Evolutionary conservation across 2,888 invertebrate genomes (phyloP).

Genomic region (Acholoe squamosa): DNA sequence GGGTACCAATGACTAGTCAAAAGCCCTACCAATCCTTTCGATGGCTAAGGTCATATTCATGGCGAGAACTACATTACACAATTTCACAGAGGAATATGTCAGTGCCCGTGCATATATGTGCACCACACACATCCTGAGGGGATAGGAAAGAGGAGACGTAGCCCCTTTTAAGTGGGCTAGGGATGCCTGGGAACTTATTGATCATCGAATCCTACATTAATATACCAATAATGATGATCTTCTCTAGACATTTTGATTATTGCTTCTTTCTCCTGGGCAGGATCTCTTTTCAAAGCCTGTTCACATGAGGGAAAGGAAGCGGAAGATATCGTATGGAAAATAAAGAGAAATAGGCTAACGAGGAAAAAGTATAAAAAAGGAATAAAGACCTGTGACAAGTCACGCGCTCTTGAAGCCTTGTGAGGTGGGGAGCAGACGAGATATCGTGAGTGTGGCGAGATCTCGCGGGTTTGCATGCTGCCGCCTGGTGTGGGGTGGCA

Average conservation of each 20-base stretch:
- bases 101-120: too few relatives aligned
- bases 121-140: too few relatives aligned
- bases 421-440: not conserved
- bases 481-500: not conserved
- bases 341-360: not conserved
- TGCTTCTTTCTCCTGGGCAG: not conserved
- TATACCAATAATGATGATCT: not conserved
- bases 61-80: too few relatives aligned
- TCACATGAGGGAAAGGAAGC: not conserved
- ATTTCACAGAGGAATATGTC: too few relatives aligned
- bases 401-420: not conserved
- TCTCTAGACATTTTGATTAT: not conserved
- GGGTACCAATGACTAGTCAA: too few relatives aligned
- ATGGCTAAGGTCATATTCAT: too few relatives aligned
- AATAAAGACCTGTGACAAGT: not conserved
- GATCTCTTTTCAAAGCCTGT: not conserved
- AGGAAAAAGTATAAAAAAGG: not conserved
- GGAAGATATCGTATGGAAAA: not conserved
- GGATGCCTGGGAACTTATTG: slow-evolving; percentile 19
- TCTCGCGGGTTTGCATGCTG: not conserved
- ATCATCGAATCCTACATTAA: slow-evolving; percentile 1
- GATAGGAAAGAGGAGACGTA: too few relatives aligned
- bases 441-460: slow-evolving; percentile 6
- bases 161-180: too few relatives aligned
- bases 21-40: too few relatives aligned